Percentiles rank a stretch among this genome's conserved stretches.
Conservation (phyloP, 2,113 vertebrate species). For the Grallaria varia region DNA sequence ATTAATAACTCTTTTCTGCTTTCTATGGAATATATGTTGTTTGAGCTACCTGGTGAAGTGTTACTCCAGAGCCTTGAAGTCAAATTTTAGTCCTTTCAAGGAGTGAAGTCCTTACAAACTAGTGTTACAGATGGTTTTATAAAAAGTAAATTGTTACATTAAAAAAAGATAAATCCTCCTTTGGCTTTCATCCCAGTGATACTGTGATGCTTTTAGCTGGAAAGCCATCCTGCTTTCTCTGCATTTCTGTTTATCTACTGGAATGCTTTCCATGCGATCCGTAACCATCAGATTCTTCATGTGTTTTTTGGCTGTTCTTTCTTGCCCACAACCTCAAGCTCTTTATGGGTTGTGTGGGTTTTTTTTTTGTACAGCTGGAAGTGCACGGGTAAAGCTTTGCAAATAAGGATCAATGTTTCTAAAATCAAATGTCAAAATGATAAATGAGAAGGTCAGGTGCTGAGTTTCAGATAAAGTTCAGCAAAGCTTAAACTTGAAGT, state of each 20-base stretch:
- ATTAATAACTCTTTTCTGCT: neutral
- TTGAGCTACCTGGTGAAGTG: neutral
- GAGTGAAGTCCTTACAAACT: neutral
- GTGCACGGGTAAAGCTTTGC: neutral
- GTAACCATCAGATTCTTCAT: neutral
- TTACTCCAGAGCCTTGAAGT: neutral
- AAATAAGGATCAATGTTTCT: neutral
- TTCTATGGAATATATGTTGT: neutral
- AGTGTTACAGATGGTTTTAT: neutral
- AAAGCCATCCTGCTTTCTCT: neutral
- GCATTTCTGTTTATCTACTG: neutral
- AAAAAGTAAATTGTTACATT: neutral
- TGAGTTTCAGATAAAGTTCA: neutral
- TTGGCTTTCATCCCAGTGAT: neutral
- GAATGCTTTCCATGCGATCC: neutral
- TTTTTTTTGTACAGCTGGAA: neutral
- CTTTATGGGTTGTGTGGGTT: neutral
- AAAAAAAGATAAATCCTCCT: neutral
- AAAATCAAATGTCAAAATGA: neutral
- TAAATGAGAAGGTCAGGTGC: neutral
- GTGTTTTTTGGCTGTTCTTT: conserved; percentile 35
- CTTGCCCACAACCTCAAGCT: neutral
- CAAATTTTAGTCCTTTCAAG: neutral
- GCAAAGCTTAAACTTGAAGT: neutral
- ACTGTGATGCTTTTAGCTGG: neutral